Evolutionary conservation across 2,113 vertebrate species (phyloP).

Genomic region (Oryzias melastigma): DNA sequence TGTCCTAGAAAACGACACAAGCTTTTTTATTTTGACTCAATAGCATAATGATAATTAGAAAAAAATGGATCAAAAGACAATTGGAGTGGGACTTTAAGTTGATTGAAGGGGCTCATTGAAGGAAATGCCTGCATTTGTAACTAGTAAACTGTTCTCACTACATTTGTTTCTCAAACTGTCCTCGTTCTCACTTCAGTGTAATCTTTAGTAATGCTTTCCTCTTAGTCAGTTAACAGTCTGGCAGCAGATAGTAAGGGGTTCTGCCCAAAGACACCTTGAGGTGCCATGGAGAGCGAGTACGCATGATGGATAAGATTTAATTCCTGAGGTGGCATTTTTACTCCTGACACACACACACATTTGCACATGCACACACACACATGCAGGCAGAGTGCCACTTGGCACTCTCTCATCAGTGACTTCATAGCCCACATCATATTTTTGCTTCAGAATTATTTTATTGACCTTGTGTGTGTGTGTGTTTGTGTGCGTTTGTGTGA

Average conservation of each 20-base stretch:
- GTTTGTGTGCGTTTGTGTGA: constrained; percentile 23
- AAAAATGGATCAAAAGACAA: too few species aligned
- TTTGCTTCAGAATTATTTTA: constrained; percentile 51
- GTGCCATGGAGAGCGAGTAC: constrained; percentile 47
- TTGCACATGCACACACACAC: constrained; percentile 14
- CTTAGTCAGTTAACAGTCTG: constrained; percentile 57
- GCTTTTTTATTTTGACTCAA: too few species aligned
- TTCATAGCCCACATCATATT: constrained; percentile 50
- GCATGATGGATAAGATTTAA: constrained; percentile 53
- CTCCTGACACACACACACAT: constrained; percentile 37
- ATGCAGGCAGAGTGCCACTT: constrained; percentile 29
- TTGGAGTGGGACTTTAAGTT: too few species aligned
- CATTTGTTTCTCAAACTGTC: constrained; percentile 14
- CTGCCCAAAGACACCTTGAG: constrained; percentile 78
- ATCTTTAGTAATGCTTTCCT: constrained; percentile 61
- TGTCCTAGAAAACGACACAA: too few species aligned
- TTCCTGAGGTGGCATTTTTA: constrained; percentile 61
- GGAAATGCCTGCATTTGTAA: background rate
- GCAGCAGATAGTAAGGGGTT: constrained; percentile 54
- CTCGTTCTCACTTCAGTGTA: constrained; percentile 48
- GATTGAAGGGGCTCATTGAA: too few species aligned
- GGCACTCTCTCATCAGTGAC: constrained; percentile 56
- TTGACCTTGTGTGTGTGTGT: constrained; percentile 35
- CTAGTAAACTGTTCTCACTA: background rate
- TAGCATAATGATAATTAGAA: too few species aligned